Percentiles rank a stretch among this genome's conserved stretches.
Evolutionary conservation across 2,797 vertebrate species (phyloP).

Genomic region (Hoplostethus mediterraneus): DNA sequence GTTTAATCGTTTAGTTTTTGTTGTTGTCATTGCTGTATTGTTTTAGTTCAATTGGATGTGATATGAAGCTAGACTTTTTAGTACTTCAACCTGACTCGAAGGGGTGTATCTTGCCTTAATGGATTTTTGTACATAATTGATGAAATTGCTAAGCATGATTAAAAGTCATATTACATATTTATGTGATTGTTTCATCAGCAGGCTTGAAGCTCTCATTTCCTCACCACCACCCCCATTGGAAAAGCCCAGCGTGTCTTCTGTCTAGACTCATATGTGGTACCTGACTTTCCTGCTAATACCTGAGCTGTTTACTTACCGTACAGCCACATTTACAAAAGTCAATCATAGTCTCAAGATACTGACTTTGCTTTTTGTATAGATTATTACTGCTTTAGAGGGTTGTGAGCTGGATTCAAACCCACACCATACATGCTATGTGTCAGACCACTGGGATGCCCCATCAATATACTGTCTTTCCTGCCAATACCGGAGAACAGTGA

Average conservation of each 20-base stretch:
- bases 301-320: background rate
- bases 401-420: too few relatives aligned
- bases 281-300: background rate
- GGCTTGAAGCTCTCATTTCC: conserved; percentile 23
- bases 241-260: conserved; percentile 30
- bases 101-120: background rate
- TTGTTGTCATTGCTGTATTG: background rate
- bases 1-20: background rate
- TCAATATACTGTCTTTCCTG: background rate
- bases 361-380: conserved; percentile 9
- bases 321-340: background rate
- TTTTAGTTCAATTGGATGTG: background rate
- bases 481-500: background rate
- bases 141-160: conserved; percentile 14
- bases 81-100: background rate
- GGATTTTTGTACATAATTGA: background rate
- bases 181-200: background rate
- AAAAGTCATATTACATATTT: conserved; percentile 21
- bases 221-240: conserved; percentile 53
- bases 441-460: too few relatives aligned
- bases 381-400: conserved; percentile 18
- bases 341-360: too few relatives aligned
- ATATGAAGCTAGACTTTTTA: background rate
- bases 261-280: background rate
- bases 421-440: too few relatives aligned